Evolutionary conservation across 2,888 invertebrate genomes (phyloP).

Genomic region (Drosophila subsilvestris): DNA sequence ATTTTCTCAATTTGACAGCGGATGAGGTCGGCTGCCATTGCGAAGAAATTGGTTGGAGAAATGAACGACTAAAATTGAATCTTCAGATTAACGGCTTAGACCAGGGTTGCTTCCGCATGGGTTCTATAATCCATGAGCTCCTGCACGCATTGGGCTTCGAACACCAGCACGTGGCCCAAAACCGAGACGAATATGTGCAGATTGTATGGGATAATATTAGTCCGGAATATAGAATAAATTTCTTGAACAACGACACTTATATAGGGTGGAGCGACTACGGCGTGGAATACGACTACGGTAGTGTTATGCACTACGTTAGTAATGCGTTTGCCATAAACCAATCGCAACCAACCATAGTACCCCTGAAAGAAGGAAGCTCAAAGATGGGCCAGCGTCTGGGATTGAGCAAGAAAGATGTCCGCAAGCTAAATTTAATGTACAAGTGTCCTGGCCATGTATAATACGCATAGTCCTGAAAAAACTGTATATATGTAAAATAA

Average conservation of each 20-base stretch:
- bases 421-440: slow-evolving; percentile 39
- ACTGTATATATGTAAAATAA: too few relatives aligned
- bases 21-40: slow-evolving; percentile 88
- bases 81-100: slow-evolving; percentile 39
- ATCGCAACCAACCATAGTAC: slow-evolving; percentile 86
- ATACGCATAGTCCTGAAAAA: neutral
- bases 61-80: slow-evolving; percentile 63
- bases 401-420: slow-evolving; percentile 22
- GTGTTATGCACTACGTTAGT: slow-evolving; percentile 91
- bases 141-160: slow-evolving; percentile 90
- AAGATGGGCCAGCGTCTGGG: slow-evolving; percentile 27
- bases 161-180: slow-evolving; percentile 89
- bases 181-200: slow-evolving; percentile 88
- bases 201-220: slow-evolving; percentile 83
- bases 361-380: neutral
- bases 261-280: slow-evolving; percentile 85
- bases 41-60: slow-evolving; percentile 87
- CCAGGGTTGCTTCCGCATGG: slow-evolving; percentile 58
- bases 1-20: slow-evolving; percentile 50
- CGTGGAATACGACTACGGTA: slow-evolving; percentile 89
- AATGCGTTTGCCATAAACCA: slow-evolving; percentile 89
- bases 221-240: slow-evolving; percentile 30
- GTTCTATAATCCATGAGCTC: slow-evolving; percentile 89
- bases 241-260: neutral
- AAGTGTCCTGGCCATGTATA: slow-evolving; percentile 19